Evolutionary conservation across 2,888 invertebrate genomes (phyloP).

Genomic region (Protonemura montana): DNA sequence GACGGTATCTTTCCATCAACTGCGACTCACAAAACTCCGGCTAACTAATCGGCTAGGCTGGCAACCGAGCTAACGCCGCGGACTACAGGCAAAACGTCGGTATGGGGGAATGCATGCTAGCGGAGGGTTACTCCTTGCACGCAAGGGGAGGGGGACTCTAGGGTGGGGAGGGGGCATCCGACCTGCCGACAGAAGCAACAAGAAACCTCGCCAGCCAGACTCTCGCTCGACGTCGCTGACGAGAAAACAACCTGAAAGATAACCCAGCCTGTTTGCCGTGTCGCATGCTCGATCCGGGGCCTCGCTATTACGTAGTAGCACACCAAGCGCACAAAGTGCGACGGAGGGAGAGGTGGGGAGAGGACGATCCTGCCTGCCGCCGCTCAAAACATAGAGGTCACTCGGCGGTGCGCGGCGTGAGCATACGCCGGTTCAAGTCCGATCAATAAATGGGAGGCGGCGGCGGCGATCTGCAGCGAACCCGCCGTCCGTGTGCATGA

Average conservation of each 20-base stretch:
- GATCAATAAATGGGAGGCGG: constrained; percentile 22
- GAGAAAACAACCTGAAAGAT: constrained; percentile 7
- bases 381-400: not conserved
- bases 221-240: not conserved
- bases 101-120: constrained; percentile 10
- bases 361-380: too few relatives aligned
- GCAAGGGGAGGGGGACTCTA: not conserved
- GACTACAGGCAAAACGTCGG: not conserved
- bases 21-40: not conserved
- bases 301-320: not conserved
- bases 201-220: not conserved
- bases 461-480: constrained; percentile 27
- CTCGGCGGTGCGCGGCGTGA: not conserved
- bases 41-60: not conserved
- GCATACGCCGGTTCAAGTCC: not conserved
- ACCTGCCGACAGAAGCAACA: constrained; percentile 7
- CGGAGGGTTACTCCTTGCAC: constrained; percentile 9
- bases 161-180: not conserved
- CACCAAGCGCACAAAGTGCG: not conserved
- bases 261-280: not conserved
- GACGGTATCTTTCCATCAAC: not conserved
- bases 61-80: not conserved
- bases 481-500: not conserved
- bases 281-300: not conserved
- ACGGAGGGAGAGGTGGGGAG: too few relatives aligned